Evolutionary conservation across 2,888 invertebrate species (phyloP), one percentile per base, ranked within the genome.

Genomic region (Aethes cnicana): DNA sequence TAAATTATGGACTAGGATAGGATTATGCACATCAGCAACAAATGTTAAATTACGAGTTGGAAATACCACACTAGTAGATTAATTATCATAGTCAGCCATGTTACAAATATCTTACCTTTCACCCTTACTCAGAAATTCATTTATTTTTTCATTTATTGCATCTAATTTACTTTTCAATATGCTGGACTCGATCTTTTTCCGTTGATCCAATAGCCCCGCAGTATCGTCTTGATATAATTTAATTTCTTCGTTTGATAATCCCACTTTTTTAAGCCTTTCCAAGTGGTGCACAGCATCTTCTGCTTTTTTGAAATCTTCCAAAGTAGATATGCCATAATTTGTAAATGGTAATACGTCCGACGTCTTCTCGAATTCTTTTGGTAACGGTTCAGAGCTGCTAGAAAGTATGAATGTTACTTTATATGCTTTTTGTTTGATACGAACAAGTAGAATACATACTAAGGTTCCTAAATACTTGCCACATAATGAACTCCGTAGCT

Each of bases 161-260:
- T 77, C 72, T 39, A 88, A 61, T 62, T 79, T 80, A 14, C 61
- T 56, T 50, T 78, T 74, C 47, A 86, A 63, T n/a, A 70, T 63
- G 25, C 59, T 73, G 0, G 79, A 71, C 57, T 86, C 85, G 1
- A 84, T 72, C 54, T 81, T 82, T 9, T 67, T 74, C 1, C 68
- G 71, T 25, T 74, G 69, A 21, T 77, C 72, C 11, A 80, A 55
- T 8, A 68, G 57, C 1, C 87, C 88, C 16, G 79, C 77, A 66
- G 90, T 81, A 61, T 83, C 82, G 41, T 90, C 90, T 30, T 79
- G 71, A 41, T 87, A 87, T n/a, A 92, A 57, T 59, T 86, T 77
- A 12, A 91, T 81, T 70, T 92, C 91, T 3, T 90, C 84, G 39
- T 76, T 68, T 3, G 83, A 76, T 3, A 92, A 69, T 21, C 90